Base-by-base conservation (phyloP, 2,888 invertebrate genomes). In the Pilophorus perplexus region DNA sequence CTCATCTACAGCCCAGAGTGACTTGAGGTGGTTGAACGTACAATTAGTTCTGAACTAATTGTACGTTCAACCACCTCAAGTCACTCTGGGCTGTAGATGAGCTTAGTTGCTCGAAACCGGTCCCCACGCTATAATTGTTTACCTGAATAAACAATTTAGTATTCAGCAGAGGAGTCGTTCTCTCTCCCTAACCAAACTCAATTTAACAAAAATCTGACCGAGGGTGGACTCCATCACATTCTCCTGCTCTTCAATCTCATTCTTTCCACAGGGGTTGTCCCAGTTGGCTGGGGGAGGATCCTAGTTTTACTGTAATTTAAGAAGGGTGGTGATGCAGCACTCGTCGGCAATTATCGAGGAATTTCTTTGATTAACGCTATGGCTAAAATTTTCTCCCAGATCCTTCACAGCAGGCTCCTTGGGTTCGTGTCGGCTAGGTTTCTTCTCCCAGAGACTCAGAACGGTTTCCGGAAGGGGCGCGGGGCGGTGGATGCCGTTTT, bases 361-460 rank as follows among this genome's bases (percentile, higher is more conserved):
- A 62, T 62, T 5, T 62, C 62, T 2, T 20, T 62, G 12, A 18
- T 62, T 2, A 62, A 62, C 33, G 6, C 62, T 5, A 25, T 62
- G 8, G 14, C 44, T 18, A 62, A 62, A 20, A 28, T 62, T 12
- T 48, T 62, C 18, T 62, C 62, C 3, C 62, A 46, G 12, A 62
- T 62, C 27, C 22, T 62, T 10, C 22, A 10, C 14, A 28, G 46
- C 12, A 42, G 62, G 22, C 48, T 62, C 18, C 18, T 62, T 4
- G 18, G 6, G 6, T 59, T 59, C 22, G 18, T 25, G 14, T 14
- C 6, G 22, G 22, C 10, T 10, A 23, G 38, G n/a, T 6, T 8
- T 14, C 59, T 59, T 2, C 59, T 59, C 18, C 59, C 59, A 16
- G 59, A 59, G 14, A 59, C 18, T 37, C 59, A 59, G 18, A 55